A percentile compares a stretch with the other conserved stretches of the same genome.
Conservation (phyloP, 1,140 invertebrate species). For the Mizuhopecten yessoensis region DNA sequence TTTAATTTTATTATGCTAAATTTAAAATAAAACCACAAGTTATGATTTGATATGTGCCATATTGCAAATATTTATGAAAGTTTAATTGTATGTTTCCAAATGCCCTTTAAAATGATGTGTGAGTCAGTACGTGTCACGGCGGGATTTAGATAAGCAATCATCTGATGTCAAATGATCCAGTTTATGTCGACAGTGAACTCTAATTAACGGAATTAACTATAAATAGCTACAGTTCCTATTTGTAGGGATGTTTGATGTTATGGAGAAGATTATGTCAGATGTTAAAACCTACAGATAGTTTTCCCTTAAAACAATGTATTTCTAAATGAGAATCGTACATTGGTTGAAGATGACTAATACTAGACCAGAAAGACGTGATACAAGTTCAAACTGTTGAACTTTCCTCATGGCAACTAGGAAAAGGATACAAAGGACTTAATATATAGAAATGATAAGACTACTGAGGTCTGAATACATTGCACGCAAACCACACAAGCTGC, state of each 20-base stretch:
- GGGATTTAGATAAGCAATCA: background rate
- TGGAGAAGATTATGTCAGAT: background rate
- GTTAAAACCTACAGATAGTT: background rate
- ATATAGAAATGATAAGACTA: too few relatives aligned
- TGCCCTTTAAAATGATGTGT: too few relatives aligned
- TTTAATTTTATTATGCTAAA: background rate
- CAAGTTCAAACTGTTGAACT: too few relatives aligned
- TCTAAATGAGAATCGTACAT: too few relatives aligned
- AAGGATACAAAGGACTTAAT: too few relatives aligned
- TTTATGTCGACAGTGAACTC: background rate
- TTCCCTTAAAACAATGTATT: too few relatives aligned
- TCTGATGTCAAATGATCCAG: background rate
- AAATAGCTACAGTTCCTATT: background rate
- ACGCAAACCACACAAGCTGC: too few relatives aligned
- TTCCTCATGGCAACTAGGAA: too few relatives aligned
- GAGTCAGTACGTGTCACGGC: background rate
- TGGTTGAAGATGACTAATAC: too few relatives aligned
- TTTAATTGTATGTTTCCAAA: too few relatives aligned
- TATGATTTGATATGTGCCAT: background rate
- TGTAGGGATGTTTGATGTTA: background rate
- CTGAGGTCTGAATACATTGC: too few relatives aligned
- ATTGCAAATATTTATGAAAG: background rate
- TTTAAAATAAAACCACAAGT: background rate
- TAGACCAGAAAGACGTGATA: too few relatives aligned
- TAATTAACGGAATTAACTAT: background rate